Percentiles rank a stretch among this genome's conserved stretches.
phyloP scores from a whole-genome alignment of 1,140 invertebrate genomes.

The Caenorhabditis elegans region WBcel235 BX284604.4:16643501-16644000 shows the following conservation, averaged over 20 bases:
- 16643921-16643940: too few relatives aligned
- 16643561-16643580: background rate
- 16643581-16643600: constrained; percentile 12
- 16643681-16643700: constrained; percentile 44
- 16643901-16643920: too few relatives aligned
- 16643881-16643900: too few relatives aligned
- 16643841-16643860: too few relatives aligned
- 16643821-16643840: too few relatives aligned
- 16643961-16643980: too few relatives aligned
- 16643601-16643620: constrained; percentile 42
- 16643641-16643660: constrained; percentile 29
- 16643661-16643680: constrained; percentile 12
- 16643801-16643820: too few relatives aligned
- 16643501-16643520: background rate
- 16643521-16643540: background rate
- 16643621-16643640: constrained; percentile 44
- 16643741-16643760: constrained; percentile 50
- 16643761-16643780: constrained; percentile 45
- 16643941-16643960: too few relatives aligned
- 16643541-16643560: background rate
- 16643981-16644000: too few relatives aligned
- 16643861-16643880: too few relatives aligned
- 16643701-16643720: constrained; percentile 43
- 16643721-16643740: constrained; percentile 46
- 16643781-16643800: too few relatives aligned